Percentiles rank a stretch among this genome's conserved stretches.
Conservation (phyloP, 2,113 vertebrate genomes). For the Melanostigma gelatinosum region DNA sequence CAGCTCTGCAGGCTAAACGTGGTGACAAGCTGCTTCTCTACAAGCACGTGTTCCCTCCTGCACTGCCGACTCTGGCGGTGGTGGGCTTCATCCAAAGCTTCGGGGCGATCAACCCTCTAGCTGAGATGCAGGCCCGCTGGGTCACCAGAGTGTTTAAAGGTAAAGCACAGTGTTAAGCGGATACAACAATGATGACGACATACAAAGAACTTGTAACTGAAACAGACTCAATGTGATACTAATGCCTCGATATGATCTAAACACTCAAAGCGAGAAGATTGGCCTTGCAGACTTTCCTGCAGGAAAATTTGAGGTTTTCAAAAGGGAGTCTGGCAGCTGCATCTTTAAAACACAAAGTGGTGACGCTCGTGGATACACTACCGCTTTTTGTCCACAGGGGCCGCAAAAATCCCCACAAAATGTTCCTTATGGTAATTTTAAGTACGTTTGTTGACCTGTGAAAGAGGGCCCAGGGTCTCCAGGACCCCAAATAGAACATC, state of each 20-base stretch:
- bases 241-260: no score
- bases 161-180: constrained; percentile 44
- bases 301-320: no score
- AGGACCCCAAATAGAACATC: background rate
- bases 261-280: no score
- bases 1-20: constrained; percentile 76
- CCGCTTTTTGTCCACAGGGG: no score
- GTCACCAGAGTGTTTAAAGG: constrained; percentile 88
- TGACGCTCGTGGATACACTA: no score
- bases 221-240: background rate
- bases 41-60: constrained; percentile 85
- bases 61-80: constrained; percentile 87
- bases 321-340: no score
- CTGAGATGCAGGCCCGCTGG: constrained; percentile 91
- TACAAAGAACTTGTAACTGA: background rate
- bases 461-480: background rate
- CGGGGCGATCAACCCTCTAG: constrained; percentile 87
- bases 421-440: no score
- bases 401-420: no score
- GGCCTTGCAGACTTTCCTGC: no score
- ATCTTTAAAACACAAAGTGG: no score
- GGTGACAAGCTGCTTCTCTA: constrained; percentile 84
- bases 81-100: constrained; percentile 85
- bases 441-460: background rate
- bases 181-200: no score